These are phyloP conservation scores for Cebidichthys violaceus DNA, from an alignment of 2,113 vertebrate species.

Conservation along the genomic window DNA sequence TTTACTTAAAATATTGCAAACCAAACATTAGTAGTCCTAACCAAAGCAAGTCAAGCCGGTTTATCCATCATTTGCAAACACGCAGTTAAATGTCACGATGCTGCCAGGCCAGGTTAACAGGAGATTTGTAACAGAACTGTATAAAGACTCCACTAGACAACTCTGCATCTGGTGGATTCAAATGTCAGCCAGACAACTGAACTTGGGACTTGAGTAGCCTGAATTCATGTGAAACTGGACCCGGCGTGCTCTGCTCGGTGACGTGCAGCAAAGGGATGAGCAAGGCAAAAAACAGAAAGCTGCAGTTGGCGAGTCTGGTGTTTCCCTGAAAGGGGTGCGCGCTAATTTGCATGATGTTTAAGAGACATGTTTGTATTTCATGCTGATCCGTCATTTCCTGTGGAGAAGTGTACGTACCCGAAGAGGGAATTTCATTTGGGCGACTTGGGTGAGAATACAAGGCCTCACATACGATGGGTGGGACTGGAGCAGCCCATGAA, in stretches of 20 bases:
- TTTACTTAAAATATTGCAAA: not conserved
- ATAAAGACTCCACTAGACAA: constrained; percentile 8
- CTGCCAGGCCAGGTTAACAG: constrained; percentile 12
- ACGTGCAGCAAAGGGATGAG: constrained; percentile 22
- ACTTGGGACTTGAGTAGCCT: constrained; percentile 1
- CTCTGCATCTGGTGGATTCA: constrained; percentile 31
- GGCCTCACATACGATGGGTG: constrained; percentile 35
- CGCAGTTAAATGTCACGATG: not conserved
- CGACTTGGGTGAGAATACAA: not conserved
- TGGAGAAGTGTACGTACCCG: constrained; percentile 60
- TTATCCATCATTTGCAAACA: constrained; percentile 8
- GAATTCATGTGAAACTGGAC: constrained; percentile 20
- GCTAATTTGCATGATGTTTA: constrained; percentile 43
- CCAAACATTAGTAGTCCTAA: not conserved
- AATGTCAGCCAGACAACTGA: constrained; percentile 25
- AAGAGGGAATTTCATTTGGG: constrained; percentile 56
- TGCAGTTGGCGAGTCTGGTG: constrained; percentile 28
- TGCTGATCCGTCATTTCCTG: constrained; percentile 61
- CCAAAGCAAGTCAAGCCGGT: not conserved
- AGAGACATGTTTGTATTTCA: constrained; percentile 65
- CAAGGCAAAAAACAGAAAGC: not conserved
- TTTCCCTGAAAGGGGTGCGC: constrained; percentile 31
- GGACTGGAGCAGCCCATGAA: constrained; percentile 29
- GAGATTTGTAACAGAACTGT: not conserved
- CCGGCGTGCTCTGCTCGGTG: constrained; percentile 3